A percentile compares a stretch with the other conserved stretches of the same genome.
phyloP scores from a whole-genome alignment of 2,888 invertebrate species.

The Lapara coniferarum region DNA sequence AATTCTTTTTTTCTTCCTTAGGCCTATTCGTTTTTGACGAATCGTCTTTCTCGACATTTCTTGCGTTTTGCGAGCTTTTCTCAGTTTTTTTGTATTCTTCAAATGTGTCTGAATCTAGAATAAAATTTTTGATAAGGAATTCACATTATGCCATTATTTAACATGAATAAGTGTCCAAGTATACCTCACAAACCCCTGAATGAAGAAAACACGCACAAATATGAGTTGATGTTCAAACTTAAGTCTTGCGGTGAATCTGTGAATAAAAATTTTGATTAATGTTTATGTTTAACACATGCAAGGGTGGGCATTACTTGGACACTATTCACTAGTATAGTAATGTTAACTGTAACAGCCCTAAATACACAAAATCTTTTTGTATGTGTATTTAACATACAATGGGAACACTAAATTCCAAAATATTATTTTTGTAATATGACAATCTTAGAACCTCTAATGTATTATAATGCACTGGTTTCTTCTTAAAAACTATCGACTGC shows the following conservation, averaged over 20 bases:
- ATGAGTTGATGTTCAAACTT: conserved; percentile 48
- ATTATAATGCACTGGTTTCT: no score
- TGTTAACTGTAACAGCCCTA: not conserved
- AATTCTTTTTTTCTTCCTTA: conserved; percentile 30
- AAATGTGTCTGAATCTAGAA: conserved; percentile 87
- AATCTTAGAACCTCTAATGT: no score
- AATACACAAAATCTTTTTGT: no score
- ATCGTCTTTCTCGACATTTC: conserved; percentile 50
- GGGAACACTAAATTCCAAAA: no score
- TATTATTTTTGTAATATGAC: no score
- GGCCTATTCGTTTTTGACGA: conserved; percentile 44
- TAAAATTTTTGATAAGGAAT: conserved; percentile 30
- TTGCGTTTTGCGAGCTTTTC: conserved; percentile 52
- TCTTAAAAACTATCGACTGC: no score
- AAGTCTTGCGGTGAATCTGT: conserved; percentile 59
- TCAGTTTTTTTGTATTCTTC: conserved; percentile 86
- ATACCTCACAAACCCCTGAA: conserved; percentile 49
- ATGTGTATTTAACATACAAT: no score
- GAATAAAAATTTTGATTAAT: conserved; percentile 43
- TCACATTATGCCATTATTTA: conserved; percentile 28
- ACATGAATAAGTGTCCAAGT: conserved; percentile 42
- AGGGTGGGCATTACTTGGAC: conserved; percentile 42
- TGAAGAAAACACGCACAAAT: conserved; percentile 45
- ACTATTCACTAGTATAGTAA: conserved; percentile 17
- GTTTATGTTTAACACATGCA: conserved; percentile 13